These are phyloP conservation scores for Nomia melanderi DNA, from an alignment of 1,140 invertebrate genomes.

Conservation along the genomic window DNA sequence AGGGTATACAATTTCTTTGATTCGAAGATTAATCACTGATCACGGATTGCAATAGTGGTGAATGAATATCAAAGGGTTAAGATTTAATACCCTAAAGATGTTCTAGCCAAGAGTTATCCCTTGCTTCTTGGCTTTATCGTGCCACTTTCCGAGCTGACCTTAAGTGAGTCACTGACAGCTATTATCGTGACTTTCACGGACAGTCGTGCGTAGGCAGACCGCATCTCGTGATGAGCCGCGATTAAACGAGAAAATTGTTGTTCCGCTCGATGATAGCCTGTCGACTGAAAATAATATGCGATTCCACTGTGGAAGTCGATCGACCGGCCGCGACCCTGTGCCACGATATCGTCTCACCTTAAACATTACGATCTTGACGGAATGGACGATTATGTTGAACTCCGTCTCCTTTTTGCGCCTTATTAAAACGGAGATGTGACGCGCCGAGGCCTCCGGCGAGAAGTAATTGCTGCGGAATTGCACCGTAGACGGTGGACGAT, in stretches of 20 bases:
- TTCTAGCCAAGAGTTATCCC: too few species aligned
- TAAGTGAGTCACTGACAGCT: slow-evolving; percentile 53
- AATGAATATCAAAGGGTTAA: too few species aligned
- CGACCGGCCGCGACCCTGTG: neutral
- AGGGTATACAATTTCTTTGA: too few species aligned
- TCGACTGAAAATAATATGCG: slow-evolving; percentile 49
- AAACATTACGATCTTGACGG: slow-evolving; percentile 5
- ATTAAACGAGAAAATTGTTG: slow-evolving; percentile 59
- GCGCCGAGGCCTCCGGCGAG: neutral
- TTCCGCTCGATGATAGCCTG: slow-evolving; percentile 52
- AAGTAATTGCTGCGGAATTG: slow-evolving; percentile 13
- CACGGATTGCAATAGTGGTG: too few species aligned
- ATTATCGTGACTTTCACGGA: slow-evolving; percentile 56
- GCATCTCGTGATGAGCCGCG: slow-evolving; percentile 54
- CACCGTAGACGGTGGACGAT: too few species aligned
- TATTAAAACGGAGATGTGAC: slow-evolving; percentile 10
- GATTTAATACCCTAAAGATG: neutral
- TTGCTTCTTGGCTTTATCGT: slow-evolving; percentile 26
- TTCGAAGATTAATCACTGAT: too few species aligned
- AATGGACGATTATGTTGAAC: slow-evolving; percentile 28
- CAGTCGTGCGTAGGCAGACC: slow-evolving; percentile 48
- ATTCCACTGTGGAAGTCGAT: slow-evolving; percentile 30
- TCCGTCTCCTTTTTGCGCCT: slow-evolving; percentile 1
- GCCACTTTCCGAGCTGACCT: slow-evolving; percentile 50
- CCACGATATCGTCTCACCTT: slow-evolving; percentile 1